Evolutionary conservation across 1,140 invertebrate genomes (phyloP), one percentile per base, ranked within the genome.

Genomic region (Pseudomyrmex flavicornis): DNA sequence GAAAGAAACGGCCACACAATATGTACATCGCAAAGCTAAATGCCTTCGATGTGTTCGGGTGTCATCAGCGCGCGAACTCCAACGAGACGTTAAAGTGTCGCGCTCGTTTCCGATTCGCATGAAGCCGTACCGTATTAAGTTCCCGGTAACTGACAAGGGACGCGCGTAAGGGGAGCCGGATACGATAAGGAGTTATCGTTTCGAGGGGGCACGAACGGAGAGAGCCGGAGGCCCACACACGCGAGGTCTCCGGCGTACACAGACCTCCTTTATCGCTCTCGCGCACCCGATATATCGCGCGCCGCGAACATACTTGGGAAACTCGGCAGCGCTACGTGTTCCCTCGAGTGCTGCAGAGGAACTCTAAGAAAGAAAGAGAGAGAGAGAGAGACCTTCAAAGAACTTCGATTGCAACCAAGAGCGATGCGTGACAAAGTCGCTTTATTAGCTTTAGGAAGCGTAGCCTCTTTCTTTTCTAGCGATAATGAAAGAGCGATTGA

Each of bases 151-250:
- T 91, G 87, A 85, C 86, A 88, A 88, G 83, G 84, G 35, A 35
- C 90, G 84, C 35, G 85, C 75, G 90, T 85, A 91, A 92, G 90
- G 90, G 87, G 91, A 92, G 91, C 92, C 91, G 92, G 92, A 93
- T 93, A 92, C 86, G 93, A 93, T 93, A 93, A 93, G 88, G 79
- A 85, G 82, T 92, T 93, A 93, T 93, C 92, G 89, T 87, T 79
- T 66, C 35, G 35, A 35, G 63, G 62, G 48, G 69, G 86, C 68
- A 91, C 90, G 83, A 79, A 90, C 84, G 82, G 54, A 72, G 76
- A 35, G 35, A 35, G 35, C 5, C 35, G 35, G 35, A 35, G 74
- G 72, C 80, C 62, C 65, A 79, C 73, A 85, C 72, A 82, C 65
- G 76, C 74, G 69, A 65, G 15, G 20, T 26, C 65, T 13, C 76